phyloP scores from a whole-genome alignment of 2,797 vertebrate genomes.

The Bucorvus abyssinicus region DNA sequence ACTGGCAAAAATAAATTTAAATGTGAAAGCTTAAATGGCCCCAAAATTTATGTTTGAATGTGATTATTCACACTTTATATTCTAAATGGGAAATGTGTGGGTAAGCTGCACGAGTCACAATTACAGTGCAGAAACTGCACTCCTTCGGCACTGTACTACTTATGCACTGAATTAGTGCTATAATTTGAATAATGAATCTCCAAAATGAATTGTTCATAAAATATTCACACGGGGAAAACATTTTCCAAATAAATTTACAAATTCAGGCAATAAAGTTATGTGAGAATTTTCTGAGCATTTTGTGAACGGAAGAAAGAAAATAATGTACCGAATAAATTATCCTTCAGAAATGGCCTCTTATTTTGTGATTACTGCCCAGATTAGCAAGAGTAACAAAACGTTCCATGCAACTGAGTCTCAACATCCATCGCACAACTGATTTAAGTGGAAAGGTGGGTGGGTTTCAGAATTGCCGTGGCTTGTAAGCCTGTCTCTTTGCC shows the following conservation, averaged over 20 bases:
- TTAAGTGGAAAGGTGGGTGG: not conserved
- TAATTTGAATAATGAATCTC: not conserved
- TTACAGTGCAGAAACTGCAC: not conserved
- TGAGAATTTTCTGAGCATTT: not conserved
- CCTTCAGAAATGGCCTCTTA: not conserved
- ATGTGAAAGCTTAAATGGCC: not conserved
- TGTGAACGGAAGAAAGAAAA: not conserved
- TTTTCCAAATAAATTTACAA: conserved; percentile 4
- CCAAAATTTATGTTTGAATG: not conserved
- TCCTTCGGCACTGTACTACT: not conserved
- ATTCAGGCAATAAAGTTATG: not conserved
- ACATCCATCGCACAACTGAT: not conserved
- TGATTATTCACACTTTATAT: not conserved
- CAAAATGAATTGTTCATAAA: not conserved
- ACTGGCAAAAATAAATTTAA: not conserved
- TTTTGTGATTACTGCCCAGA: not conserved
- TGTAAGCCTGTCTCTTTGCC: not conserved
- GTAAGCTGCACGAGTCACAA: conserved; percentile 21
- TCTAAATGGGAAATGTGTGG: not conserved
- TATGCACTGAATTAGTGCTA: conserved; percentile 2
- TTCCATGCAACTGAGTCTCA: not conserved
- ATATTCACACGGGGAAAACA: not conserved
- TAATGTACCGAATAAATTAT: not conserved
- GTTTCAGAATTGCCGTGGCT: not conserved
- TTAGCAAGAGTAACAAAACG: not conserved